Percentiles rank a stretch among this genome's conserved stretches.
phyloP scores from a whole-genome alignment of 2,888 invertebrate species.

The Thymelicus lineola region DNA sequence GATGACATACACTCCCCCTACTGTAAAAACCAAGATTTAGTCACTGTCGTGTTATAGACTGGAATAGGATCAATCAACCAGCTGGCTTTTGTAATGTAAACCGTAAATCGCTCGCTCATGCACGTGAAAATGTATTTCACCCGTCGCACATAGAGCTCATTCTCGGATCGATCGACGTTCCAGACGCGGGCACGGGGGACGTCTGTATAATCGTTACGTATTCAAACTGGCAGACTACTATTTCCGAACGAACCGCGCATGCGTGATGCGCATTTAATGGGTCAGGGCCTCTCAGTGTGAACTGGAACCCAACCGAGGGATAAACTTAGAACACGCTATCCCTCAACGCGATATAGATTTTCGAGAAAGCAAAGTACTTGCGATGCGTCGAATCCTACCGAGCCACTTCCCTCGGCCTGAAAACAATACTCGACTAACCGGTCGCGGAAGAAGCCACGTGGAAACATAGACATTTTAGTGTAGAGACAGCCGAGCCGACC shows the following conservation, averaged over 20 bases:
- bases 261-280: conserved; percentile 72
- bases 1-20: conserved; percentile 2
- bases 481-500: conserved; percentile 13
- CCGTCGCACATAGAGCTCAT: conserved; percentile 51
- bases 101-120: conserved; percentile 17
- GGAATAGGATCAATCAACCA: conserved; percentile 61
- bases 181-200: conserved; percentile 73
- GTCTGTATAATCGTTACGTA: conserved; percentile 74
- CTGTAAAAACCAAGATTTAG: conserved; percentile 16
- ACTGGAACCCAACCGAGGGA: conserved; percentile 69
- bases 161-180: conserved; percentile 55
- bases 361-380: conserved; percentile 38
- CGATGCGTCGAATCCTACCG: conserved; percentile 38
- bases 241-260: conserved; percentile 71
- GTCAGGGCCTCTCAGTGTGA: conserved; percentile 79
- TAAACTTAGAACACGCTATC: conserved; percentile 69
- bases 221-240: conserved; percentile 71
- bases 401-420: conserved; percentile 28
- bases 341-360: conserved; percentile 46
- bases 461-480: conserved; percentile 36
- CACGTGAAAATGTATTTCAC: conserved; percentile 46
- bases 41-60: conserved; percentile 41
- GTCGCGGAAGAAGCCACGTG: conserved; percentile 36
- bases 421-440: conserved; percentile 40
- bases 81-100: conserved; percentile 17